Conservation (phyloP, 2,113 vertebrate genomes). For the Misgurnus anguillicaudatus region DNA sequence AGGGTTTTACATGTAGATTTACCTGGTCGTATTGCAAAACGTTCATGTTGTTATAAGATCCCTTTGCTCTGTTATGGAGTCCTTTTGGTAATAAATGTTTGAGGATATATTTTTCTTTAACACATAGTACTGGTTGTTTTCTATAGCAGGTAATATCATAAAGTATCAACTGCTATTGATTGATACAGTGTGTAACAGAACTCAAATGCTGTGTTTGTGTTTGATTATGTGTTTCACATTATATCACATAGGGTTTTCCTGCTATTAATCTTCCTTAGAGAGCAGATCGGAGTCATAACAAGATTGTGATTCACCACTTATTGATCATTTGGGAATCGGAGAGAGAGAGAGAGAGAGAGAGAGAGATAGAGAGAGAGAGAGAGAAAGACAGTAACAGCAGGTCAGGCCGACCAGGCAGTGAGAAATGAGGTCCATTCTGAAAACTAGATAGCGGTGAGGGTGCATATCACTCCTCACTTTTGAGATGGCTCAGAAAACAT, state of each 20-base stretch:
- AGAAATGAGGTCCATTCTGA: not conserved
- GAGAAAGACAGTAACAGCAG: not conserved
- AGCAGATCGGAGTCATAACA: not conserved
- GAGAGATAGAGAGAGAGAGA: too few relatives aligned
- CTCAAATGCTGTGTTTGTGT: not conserved
- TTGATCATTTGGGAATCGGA: slow-evolving; percentile 1
- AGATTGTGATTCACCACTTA: not conserved
- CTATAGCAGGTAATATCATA: too few relatives aligned
- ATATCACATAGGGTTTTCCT: not conserved
- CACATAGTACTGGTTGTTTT: too few relatives aligned
- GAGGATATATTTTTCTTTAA: too few relatives aligned
- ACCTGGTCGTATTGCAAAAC: too few relatives aligned
- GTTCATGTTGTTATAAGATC: too few relatives aligned
- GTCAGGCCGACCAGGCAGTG: not conserved
- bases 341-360: not conserved
- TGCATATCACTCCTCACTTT: not conserved
- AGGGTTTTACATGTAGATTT: too few relatives aligned
- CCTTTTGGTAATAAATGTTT: too few relatives aligned
- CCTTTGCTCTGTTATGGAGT: too few relatives aligned
- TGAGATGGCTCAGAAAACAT: slow-evolving; percentile 17
- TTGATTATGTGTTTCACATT: not conserved
- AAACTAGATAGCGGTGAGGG: not conserved
- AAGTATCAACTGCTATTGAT: too few relatives aligned
- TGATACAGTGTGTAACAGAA: not conserved
- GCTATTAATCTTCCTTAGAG: slow-evolving; percentile 2